Conservation (phyloP, 2,113 vertebrate species). For the Pseudorhombus dupliciocellatus region DNA sequence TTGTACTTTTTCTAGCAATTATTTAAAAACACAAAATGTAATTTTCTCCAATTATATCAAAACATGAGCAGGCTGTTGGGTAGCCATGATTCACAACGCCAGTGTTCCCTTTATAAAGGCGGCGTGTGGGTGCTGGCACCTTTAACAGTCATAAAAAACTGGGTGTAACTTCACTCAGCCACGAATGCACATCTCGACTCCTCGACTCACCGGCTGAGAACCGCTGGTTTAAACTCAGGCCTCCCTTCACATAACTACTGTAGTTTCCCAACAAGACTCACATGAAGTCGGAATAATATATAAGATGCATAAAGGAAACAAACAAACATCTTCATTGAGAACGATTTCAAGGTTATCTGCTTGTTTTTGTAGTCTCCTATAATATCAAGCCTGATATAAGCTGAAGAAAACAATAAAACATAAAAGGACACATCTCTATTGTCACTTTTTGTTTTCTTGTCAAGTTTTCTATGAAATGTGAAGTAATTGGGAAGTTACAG, state of each 20-base stretch:
- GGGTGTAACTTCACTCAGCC: background rate
- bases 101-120: background rate
- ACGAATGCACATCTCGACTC: background rate
- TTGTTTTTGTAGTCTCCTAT: slow-evolving; percentile 38
- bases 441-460: slow-evolving; percentile 2
- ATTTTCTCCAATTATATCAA: background rate
- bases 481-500: background rate
- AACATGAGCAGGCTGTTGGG: background rate
- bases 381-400: slow-evolving; percentile 49
- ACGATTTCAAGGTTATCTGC: slow-evolving; percentile 35
- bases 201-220: slow-evolving; percentile 34
- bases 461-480: no score
- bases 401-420: slow-evolving; percentile 52
- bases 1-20: no score
- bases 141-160: slow-evolving; percentile 24
- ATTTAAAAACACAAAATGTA: background rate
- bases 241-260: slow-evolving; percentile 13
- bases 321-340: background rate
- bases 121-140: slow-evolving; percentile 44
- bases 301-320: background rate
- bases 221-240: slow-evolving; percentile 40
- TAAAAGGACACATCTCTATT: slow-evolving; percentile 19
- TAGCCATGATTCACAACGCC: background rate
- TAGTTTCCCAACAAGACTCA: slow-evolving; percentile 9
- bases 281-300: slow-evolving; percentile 15